A percentile compares a stretch with the other conserved stretches of the same genome.
phyloP scores from a whole-genome alignment of 2,888 invertebrate genomes.

The Timema cristinae region DNA sequence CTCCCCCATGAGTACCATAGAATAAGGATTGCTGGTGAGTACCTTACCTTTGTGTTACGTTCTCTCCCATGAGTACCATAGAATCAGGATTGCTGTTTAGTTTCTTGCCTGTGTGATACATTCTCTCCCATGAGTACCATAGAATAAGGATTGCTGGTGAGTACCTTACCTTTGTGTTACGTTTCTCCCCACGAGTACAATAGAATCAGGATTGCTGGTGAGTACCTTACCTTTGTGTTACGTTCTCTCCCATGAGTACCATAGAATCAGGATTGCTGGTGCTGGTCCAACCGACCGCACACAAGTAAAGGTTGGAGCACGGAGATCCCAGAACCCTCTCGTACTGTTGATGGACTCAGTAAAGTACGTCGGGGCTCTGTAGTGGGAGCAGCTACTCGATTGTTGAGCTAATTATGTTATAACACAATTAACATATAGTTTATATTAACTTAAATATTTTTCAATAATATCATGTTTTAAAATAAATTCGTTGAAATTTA shows the following conservation, averaged over 20 bases:
- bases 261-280: background rate
- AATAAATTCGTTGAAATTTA: too few relatives aligned
- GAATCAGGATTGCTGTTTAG: too few relatives aligned
- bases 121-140: constrained; percentile 1
- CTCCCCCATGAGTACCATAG: too few relatives aligned
- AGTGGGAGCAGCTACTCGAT: constrained; percentile 25
- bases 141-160: background rate
- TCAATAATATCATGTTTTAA: too few relatives aligned
- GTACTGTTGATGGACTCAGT: constrained; percentile 34
- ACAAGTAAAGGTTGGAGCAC: constrained; percentile 26
- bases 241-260: constrained; percentile 15
- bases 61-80: too few relatives aligned
- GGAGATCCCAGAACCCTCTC: constrained; percentile 24
- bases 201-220: background rate
- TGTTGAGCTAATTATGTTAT: too few relatives aligned
- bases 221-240: background rate
- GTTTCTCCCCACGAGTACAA: background rate
- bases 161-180: constrained; percentile 14
- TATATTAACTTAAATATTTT: too few relatives aligned
- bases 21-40: too few relatives aligned
- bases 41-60: too few relatives aligned
- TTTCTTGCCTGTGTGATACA: background rate
- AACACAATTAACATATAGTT: too few relatives aligned
- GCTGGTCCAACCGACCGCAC: constrained; percentile 24
- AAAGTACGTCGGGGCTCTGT: constrained; percentile 27